Base-by-base conservation (phyloP, 2,888 invertebrate genomes). In the Mystacides longicornis region DNA sequence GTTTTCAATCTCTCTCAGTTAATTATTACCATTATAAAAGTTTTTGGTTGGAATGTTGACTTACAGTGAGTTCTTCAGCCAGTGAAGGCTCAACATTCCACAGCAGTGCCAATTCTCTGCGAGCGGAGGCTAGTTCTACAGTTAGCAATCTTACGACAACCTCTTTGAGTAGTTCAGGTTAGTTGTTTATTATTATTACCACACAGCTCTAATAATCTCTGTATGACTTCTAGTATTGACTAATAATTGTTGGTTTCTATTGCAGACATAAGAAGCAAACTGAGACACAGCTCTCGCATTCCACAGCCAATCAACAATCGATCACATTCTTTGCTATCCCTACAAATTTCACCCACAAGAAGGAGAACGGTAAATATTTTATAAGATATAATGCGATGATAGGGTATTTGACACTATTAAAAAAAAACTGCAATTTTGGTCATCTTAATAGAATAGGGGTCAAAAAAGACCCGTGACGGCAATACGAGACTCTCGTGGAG, bases 51-150 rank as follows among this genome's bases (percentile, higher is more conserved):
- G 7, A 11, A 14, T 43, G 5, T 43, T 11, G 43, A n/a, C 23
- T 59, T 57, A 11, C 43, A 61, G 61, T 54, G 56, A 61, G 61
- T 42, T 59, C 61, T 2, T 56, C 61, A 22, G 55, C 57, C 4
- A 61, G 61, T 18, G 61, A 61, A 23, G 53, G 56, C 22, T 60
- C 60, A 4, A 49, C 31, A 16, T 23, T 47, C 43, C 37, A 3
- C 37, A 37, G 37, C 37, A 45, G 51, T 14, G 51, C 51, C 9
- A 54, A 48, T 21, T 54, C 54, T 5, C 49, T 53, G 5, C 49
- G 49, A n/a, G 54, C 47, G 22, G 57, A 54, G 27, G 49, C 31
- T 33, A 54, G 54, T 27, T 51, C 49, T 49, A 45, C 52, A 46
- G 22, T 46, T 49, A 55, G 52, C 49, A 27, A 51, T 23, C 49